A percentile compares a stretch with the other conserved stretches of the same genome.
These are phyloP conservation scores for Melanotaenia pygmaea DNA, from an alignment of 2,797 vertebrate species.

Conservation along the genomic window DNA sequence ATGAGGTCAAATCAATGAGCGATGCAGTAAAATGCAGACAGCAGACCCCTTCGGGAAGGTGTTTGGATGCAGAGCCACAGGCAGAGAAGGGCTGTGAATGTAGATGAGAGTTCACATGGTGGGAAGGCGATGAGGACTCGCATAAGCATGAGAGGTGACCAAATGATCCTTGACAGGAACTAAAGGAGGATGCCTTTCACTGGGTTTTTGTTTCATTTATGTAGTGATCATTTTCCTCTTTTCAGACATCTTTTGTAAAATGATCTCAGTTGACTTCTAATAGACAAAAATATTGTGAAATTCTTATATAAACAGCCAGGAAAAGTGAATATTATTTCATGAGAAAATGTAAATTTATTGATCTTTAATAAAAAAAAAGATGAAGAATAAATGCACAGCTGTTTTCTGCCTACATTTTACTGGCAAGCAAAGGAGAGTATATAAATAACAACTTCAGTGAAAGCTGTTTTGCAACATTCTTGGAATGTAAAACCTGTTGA, in stretches of 20 bases:
- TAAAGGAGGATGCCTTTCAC: conserved; percentile 42
- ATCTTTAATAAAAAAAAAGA: background rate
- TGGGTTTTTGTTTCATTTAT: conserved; percentile 15
- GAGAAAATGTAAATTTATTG: background rate
- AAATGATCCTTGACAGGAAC: conserved; percentile 67
- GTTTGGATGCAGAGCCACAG: conserved; percentile 68
- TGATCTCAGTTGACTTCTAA: background rate
- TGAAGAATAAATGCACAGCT: conserved; percentile 21
- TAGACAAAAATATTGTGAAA: background rate
- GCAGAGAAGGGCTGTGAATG: conserved; percentile 59
- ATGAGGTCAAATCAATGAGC: conserved; percentile 71
- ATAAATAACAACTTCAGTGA: conserved; percentile 51
- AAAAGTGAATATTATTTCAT: background rate
- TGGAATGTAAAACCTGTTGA: conserved; percentile 48
- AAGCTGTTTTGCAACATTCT: conserved; percentile 43
- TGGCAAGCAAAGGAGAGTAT: conserved; percentile 40
- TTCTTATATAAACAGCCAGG: background rate
- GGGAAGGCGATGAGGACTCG: conserved; percentile 47
- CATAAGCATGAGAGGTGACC: conserved; percentile 59
- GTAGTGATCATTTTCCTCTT: conserved; percentile 21
- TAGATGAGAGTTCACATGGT: conserved; percentile 62
- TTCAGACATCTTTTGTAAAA: background rate
- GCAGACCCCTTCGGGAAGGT: conserved; percentile 53
- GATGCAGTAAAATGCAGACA: conserved; percentile 63
- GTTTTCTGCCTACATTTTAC: conserved; percentile 43